These are phyloP conservation scores for Mustela lutreola DNA, from an alignment of 2,113 vertebrate genomes.

Conservation along the genomic window DNA sequence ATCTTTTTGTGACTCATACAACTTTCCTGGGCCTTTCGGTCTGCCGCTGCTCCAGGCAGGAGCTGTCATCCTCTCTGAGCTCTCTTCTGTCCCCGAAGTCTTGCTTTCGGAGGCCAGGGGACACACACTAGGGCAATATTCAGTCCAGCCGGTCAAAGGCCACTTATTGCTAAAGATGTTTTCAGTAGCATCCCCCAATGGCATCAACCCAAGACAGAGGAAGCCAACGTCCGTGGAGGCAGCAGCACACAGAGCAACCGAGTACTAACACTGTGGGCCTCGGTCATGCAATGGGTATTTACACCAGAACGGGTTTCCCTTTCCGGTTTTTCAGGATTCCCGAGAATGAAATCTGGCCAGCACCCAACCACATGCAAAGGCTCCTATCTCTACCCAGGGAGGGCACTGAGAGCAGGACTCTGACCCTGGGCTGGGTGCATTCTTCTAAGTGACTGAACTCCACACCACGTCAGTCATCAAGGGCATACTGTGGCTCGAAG, in stretches of 20 bases:
- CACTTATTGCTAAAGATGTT: slow-evolving; percentile 86
- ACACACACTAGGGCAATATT: slow-evolving; percentile 82
- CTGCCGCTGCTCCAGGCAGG: slow-evolving; percentile 67
- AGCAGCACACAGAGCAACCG: slow-evolving; percentile 38
- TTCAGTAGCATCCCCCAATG: slow-evolving; percentile 63
- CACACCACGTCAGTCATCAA: slow-evolving; percentile 46
- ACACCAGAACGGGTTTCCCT: neutral
- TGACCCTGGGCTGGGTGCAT: slow-evolving; percentile 43
- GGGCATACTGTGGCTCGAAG: slow-evolving; percentile 34
- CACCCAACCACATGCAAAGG: slow-evolving; percentile 73
- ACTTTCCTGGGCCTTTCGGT: slow-evolving; percentile 78
- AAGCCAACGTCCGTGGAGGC: slow-evolving; percentile 60
- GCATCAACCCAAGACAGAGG: slow-evolving; percentile 60
- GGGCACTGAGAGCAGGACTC: slow-evolving; percentile 55
- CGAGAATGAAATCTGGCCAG: slow-evolving; percentile 62
- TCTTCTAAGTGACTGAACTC: slow-evolving; percentile 66
- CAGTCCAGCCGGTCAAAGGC: slow-evolving; percentile 84
- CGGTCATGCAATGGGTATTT: slow-evolving; percentile 63
- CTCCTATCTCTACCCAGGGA: slow-evolving; percentile 56
- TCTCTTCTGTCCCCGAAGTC: slow-evolving; percentile 77
- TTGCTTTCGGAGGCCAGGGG: slow-evolving; percentile 83
- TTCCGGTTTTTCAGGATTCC: slow-evolving; percentile 42
- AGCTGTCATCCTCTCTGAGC: slow-evolving; percentile 77
- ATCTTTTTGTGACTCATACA: slow-evolving; percentile 84
- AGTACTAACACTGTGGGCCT: neutral